A percentile compares a stretch with the other conserved stretches of the same genome.
Evolutionary conservation across 2,888 invertebrate genomes (phyloP).

Genomic region (Drosophila parthenogenetica): DNA sequence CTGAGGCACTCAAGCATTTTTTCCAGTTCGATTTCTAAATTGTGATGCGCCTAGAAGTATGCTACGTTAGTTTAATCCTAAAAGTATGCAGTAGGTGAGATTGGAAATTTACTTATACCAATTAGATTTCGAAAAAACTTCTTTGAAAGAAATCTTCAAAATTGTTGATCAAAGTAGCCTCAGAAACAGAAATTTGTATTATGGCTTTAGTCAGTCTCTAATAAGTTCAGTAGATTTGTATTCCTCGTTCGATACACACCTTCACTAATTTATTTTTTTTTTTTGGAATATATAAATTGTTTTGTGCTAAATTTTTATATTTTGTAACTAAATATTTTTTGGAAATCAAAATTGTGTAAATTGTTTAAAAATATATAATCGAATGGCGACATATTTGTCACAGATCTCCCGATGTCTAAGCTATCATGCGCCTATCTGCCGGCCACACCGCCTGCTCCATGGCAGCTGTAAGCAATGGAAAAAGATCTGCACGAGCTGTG

Average conservation of each 20-base stretch:
- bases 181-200: not conserved
- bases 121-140: no score
- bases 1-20: no score
- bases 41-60: no score
- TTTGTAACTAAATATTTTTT: not conserved
- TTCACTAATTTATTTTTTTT: slow-evolving; percentile 2
- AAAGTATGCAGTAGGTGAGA: no score
- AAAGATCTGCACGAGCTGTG: slow-evolving; percentile 33
- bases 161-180: slow-evolving; percentile 1
- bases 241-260: slow-evolving; percentile 8
- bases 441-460: slow-evolving; percentile 51
- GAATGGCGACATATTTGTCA: slow-evolving; percentile 50
- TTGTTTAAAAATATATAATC: slow-evolving; percentile 2
- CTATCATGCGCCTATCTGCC: slow-evolving; percentile 61
- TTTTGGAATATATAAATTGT: slow-evolving; percentile 17
- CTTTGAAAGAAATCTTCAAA: not conserved
- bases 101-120: no score
- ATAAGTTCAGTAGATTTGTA: not conserved
- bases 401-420: slow-evolving; percentile 70
- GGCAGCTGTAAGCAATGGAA: slow-evolving; percentile 48
- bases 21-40: no score
- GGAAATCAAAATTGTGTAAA: slow-evolving; percentile 9
- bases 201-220: not conserved
- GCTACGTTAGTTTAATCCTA: no score
- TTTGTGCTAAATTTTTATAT: not conserved